Evolutionary conservation across 2,797 vertebrate species (phyloP).

Genomic region (Sebastes minor): DNA sequence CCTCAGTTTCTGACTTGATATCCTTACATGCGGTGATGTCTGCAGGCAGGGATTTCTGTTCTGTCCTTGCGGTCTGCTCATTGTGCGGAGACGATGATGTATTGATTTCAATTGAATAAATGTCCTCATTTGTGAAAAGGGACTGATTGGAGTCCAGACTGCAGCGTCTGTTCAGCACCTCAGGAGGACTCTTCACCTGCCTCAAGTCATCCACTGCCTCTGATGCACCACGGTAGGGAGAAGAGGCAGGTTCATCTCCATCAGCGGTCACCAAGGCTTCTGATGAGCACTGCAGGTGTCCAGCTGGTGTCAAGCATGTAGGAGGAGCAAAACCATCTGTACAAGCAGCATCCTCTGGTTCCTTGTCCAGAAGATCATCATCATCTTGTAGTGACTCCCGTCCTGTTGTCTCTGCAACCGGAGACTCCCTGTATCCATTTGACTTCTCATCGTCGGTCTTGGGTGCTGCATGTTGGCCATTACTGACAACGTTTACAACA

Average conservation of each 20-base stretch:
- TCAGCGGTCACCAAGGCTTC: neutral
- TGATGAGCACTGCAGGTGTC: constrained; percentile 1
- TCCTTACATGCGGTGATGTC: neutral
- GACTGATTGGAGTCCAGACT: constrained; percentile 2
- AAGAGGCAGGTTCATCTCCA: neutral
- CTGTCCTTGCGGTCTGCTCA: neutral
- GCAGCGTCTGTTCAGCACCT: neutral
- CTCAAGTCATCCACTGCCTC: neutral
- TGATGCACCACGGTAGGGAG: neutral
- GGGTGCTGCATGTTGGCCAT: neutral
- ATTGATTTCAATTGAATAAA: neutral
- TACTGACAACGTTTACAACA: neutral
- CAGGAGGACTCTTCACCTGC: neutral
- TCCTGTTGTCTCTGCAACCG: neutral
- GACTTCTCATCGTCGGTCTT: neutral
- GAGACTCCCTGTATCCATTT: constrained; percentile 5
- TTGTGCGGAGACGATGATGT: neutral
- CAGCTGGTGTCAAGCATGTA: neutral
- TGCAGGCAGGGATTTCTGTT: neutral
- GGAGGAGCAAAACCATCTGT: neutral
- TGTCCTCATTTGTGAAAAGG: neutral
- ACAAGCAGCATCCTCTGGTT: neutral
- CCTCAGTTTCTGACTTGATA: neutral
- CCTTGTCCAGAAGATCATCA: neutral
- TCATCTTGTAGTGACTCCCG: neutral